Conservation (phyloP, 2,888 invertebrate genomes). For the Papilio demoleus region DNA sequence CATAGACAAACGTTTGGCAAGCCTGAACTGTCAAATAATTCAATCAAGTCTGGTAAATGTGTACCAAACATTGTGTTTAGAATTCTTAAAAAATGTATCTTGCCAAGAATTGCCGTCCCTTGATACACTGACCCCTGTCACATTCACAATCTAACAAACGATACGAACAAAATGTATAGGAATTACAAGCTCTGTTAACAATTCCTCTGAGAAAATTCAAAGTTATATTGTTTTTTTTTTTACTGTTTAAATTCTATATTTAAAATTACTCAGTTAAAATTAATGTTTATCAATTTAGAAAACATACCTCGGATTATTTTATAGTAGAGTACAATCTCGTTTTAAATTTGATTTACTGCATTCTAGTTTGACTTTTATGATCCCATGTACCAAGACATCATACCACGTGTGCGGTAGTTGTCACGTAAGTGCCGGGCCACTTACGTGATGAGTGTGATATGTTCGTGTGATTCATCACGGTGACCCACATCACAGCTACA, state of each 20-base stretch:
- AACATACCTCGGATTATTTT: neutral
- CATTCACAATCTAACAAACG: neutral
- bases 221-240: neutral
- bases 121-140: constrained; percentile 13
- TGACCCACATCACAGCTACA: constrained; percentile 67
- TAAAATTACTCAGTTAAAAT: neutral
- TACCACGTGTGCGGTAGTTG: constrained; percentile 42
- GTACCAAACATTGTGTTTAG: neutral
- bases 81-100: neutral
- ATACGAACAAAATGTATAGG: neutral
- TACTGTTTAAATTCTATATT: neutral
- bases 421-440: constrained; percentile 65
- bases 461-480: constrained; percentile 66
- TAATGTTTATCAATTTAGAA: constrained; percentile 1
- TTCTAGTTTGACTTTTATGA: constrained; percentile 21
- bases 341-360: constrained; percentile 23
- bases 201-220: neutral
- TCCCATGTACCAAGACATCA: constrained; percentile 21
- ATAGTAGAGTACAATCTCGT: constrained; percentile 4
- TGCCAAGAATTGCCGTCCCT: neutral
- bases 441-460: constrained; percentile 54
- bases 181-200: constrained; percentile 5
- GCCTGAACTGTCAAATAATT: neutral
- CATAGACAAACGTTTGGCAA: neutral
- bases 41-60: neutral